Evolutionary conservation across 1,140 invertebrate genomes (phyloP).

Genomic region (Triops longicaudatus): DNA sequence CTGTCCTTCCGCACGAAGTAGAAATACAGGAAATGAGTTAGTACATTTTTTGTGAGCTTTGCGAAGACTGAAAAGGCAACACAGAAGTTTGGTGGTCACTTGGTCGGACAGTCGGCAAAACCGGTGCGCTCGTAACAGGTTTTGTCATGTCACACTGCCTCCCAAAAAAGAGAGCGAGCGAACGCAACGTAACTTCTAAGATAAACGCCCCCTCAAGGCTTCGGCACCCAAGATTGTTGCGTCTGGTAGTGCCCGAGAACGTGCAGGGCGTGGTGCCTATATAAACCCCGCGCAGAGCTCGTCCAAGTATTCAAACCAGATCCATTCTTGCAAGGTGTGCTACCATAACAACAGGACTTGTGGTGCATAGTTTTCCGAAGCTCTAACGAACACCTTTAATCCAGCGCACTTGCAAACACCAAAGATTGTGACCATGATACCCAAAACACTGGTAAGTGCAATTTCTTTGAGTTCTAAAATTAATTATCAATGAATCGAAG

Average conservation of each 20-base stretch:
- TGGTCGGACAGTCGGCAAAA: background rate
- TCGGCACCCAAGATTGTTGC: background rate
- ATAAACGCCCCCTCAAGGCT: background rate
- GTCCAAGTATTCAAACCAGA: background rate
- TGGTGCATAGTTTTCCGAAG: background rate
- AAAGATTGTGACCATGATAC: slow-evolving; percentile 15
- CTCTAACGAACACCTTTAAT: background rate
- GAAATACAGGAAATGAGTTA: background rate
- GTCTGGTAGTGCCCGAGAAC: background rate
- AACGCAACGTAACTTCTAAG: background rate
- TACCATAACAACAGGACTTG: background rate
- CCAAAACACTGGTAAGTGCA: slow-evolving; percentile 24
- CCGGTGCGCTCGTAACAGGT: background rate
- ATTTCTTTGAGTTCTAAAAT: background rate
- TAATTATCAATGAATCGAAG: no score
- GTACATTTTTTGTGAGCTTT: background rate
- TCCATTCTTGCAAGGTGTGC: background rate
- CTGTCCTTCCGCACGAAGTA: no score
- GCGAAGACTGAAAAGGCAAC: background rate
- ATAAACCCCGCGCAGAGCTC: background rate
- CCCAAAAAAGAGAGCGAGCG: background rate
- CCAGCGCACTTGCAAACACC: background rate
- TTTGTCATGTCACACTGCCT: background rate
- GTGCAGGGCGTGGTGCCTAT: slow-evolving; percentile 13
- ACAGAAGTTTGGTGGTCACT: background rate